Conservation (phyloP, 1,140 invertebrate species). For the Drosophila busckii region DNA sequence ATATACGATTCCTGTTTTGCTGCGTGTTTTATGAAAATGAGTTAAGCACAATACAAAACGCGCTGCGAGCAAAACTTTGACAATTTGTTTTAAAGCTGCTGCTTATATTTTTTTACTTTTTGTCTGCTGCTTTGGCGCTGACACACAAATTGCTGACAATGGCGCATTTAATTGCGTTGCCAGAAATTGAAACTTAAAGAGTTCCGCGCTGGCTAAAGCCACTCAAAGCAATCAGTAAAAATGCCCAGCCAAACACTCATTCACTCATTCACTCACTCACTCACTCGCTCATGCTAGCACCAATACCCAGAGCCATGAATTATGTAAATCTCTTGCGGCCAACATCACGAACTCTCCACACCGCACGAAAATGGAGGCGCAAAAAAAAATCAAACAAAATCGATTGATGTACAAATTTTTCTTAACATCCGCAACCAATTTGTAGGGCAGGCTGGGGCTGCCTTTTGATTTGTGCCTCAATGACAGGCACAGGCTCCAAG, state of each 20-base stretch:
- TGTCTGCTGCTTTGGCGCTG: too few relatives aligned
- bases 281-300: slow-evolving; percentile 12
- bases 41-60: slow-evolving; percentile 60
- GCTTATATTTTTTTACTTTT: slow-evolving; percentile 3
- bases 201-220: too few relatives aligned
- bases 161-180: too few relatives aligned
- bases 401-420: slow-evolving; percentile 77
- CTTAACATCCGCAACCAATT: slow-evolving; percentile 72
- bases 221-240: slow-evolving; percentile 50
- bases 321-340: slow-evolving; percentile 71
- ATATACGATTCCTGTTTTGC: slow-evolving; percentile 27
- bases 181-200: too few relatives aligned
- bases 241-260: slow-evolving; percentile 49
- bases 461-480: slow-evolving; percentile 67
- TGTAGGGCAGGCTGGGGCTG: slow-evolving; percentile 22
- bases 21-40: slow-evolving; percentile 55
- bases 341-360: slow-evolving; percentile 44
- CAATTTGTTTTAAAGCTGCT: slow-evolving; percentile 60
- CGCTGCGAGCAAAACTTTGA: slow-evolving; percentile 21
- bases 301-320: slow-evolving; percentile 62
- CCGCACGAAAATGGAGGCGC: slow-evolving; percentile 1
- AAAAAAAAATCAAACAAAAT: slow-evolving; percentile 68
- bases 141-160: slow-evolving; percentile 37
- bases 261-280: too few relatives aligned
- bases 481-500: slow-evolving; percentile 31